A percentile compares a stretch with the other conserved stretches of the same genome.
Conservation (phyloP, 2,113 vertebrate genomes). For the Takifugu flavidus region DNA sequence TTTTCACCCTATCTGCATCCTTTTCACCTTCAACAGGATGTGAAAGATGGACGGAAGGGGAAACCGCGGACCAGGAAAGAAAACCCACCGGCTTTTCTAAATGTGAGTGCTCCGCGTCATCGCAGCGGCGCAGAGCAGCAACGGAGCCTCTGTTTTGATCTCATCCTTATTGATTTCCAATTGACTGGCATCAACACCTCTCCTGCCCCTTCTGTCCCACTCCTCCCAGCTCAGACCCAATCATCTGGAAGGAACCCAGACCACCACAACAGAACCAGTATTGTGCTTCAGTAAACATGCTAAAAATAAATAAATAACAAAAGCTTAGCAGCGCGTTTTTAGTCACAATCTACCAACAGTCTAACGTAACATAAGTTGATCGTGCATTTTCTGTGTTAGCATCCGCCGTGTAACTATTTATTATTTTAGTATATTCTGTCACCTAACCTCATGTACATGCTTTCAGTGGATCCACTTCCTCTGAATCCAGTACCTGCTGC, state of each 20-base stretch:
- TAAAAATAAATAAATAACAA: slow-evolving; percentile 36
- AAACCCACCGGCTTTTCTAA: slow-evolving; percentile 51
- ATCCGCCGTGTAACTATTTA: slow-evolving; percentile 65
- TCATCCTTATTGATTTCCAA: slow-evolving; percentile 41
- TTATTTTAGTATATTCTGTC: slow-evolving; percentile 62
- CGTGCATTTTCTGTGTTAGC: slow-evolving; percentile 58
- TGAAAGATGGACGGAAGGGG: slow-evolving; percentile 37
- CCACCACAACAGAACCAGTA: slow-evolving; percentile 37
- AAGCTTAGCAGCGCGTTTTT: slow-evolving; percentile 55
- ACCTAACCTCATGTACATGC: slow-evolving; percentile 63
- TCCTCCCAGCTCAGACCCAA: slow-evolving; percentile 18
- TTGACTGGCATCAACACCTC: slow-evolving; percentile 31
- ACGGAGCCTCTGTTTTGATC: slow-evolving; percentile 25
- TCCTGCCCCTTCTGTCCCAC: slow-evolving; percentile 2
- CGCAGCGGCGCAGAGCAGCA: slow-evolving; percentile 26
- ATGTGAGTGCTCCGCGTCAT: slow-evolving; percentile 25
- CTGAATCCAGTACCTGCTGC: slow-evolving; percentile 42
- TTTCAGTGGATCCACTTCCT: slow-evolving; percentile 51
- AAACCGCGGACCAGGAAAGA: slow-evolving; percentile 6
- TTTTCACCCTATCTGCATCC: not conserved
- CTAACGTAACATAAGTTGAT: slow-evolving; percentile 37
- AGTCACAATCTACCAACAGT: slow-evolving; percentile 26
- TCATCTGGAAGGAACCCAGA: slow-evolving; percentile 31
- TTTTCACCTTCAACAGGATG: slow-evolving; percentile 55
- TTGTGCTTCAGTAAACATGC: slow-evolving; percentile 65